A percentile compares a stretch with the other conserved stretches of the same genome.
These are phyloP conservation scores for Echiichthys vipera DNA, from an alignment of 2,797 vertebrate species.

Conservation along the genomic window DNA sequence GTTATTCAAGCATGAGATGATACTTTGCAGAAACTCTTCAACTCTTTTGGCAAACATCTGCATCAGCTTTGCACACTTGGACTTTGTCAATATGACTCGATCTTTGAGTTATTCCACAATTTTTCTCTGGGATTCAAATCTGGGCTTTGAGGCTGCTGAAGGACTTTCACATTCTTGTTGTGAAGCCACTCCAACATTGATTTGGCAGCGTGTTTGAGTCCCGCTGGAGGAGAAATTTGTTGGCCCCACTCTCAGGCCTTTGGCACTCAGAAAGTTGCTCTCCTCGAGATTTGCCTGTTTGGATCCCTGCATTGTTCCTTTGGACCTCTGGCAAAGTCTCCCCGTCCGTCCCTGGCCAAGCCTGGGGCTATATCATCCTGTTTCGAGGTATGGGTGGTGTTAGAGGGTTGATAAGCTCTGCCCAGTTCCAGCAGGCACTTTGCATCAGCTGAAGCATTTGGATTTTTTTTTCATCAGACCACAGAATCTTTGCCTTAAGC, in stretches of 20 bases:
- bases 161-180: constrained; percentile 58
- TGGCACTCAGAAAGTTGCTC: constrained; percentile 52
- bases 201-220: constrained; percentile 55
- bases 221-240: constrained; percentile 49
- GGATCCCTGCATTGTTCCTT: constrained; percentile 48
- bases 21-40: constrained; percentile 8
- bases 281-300: constrained; percentile 52
- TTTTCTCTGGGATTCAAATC: constrained; percentile 51
- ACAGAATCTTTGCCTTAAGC: constrained; percentile 13
- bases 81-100: constrained; percentile 5
- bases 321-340: constrained; percentile 52
- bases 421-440: constrained; percentile 24
- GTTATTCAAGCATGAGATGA: not conserved
- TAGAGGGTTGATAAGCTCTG: constrained; percentile 30
- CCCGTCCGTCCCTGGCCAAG: constrained; percentile 19
- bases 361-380: constrained; percentile 24
- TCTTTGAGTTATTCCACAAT: constrained; percentile 47
- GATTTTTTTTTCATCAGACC: constrained; percentile 30
- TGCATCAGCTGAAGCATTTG: not conserved
- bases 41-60: constrained; percentile 27
- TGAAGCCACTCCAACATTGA: constrained; percentile 59
- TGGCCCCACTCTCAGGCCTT: constrained; percentile 47
- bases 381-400: constrained; percentile 31
- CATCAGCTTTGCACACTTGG: constrained; percentile 11
- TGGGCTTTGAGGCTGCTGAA: constrained; percentile 41